These are phyloP conservation scores for Sebastes minor DNA, from an alignment of 2,797 vertebrate genomes.

Conservation along the genomic window DNA sequence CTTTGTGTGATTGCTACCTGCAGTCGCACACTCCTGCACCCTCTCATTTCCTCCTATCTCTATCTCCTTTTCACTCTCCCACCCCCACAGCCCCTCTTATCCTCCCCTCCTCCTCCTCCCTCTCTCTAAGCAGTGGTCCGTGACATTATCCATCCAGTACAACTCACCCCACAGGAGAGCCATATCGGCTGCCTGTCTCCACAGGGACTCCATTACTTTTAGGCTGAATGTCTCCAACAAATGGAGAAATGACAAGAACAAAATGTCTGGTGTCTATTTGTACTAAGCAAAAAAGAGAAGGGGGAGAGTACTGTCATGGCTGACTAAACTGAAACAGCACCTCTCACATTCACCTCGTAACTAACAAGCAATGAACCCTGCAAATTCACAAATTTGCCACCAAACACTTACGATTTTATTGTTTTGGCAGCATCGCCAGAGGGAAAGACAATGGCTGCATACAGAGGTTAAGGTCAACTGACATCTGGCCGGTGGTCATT, in stretches of 20 bases:
- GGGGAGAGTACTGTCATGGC: conserved; percentile 10
- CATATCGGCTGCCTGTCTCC: conserved; percentile 57
- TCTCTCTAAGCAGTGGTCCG: conserved; percentile 51
- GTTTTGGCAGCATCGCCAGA: conserved; percentile 49
- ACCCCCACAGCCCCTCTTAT: not conserved
- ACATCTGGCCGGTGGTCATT: conserved; percentile 47
- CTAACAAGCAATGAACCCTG: conserved; percentile 57
- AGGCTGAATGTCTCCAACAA: conserved; percentile 57
- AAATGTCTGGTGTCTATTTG: conserved; percentile 63
- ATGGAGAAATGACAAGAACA: conserved; percentile 69
- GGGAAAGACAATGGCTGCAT: conserved; percentile 23
- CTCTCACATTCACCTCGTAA: conserved; percentile 42
- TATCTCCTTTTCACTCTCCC: not conserved
- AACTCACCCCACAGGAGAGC: conserved; percentile 56
- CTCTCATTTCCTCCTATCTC: conserved; percentile 41
- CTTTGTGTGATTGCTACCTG: conserved; percentile 35
- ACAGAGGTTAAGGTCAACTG: conserved; percentile 50
- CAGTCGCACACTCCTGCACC: conserved; percentile 6
- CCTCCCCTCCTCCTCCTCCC: not conserved
- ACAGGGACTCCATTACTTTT: conserved; percentile 70
- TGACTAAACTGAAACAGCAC: conserved; percentile 40
- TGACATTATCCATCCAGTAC: conserved; percentile 71
- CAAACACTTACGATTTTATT: conserved; percentile 18
- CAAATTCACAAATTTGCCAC: conserved; percentile 55
- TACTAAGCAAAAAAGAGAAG: not conserved